These are phyloP conservation scores for Danio albolineatus DNA, from an alignment of 2,797 vertebrate genomes.

Conservation along the genomic window DNA sequence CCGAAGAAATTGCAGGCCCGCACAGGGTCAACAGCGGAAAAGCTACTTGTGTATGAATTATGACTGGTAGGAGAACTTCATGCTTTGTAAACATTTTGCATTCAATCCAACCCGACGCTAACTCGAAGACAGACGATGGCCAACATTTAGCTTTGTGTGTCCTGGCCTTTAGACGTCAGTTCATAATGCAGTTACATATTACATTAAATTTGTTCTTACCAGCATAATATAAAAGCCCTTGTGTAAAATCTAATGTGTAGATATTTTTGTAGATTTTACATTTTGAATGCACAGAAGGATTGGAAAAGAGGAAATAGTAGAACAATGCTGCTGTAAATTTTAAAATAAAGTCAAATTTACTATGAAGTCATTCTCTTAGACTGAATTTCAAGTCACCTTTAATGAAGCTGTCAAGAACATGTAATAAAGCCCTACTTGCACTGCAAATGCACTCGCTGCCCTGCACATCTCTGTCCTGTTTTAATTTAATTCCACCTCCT, in stretches of 20 bases:
- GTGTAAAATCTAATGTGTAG: neutral
- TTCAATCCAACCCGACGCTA: too few species aligned
- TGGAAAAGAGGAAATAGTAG: neutral
- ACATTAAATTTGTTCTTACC: neutral
- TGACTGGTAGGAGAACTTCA: too few species aligned
- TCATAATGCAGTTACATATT: neutral
- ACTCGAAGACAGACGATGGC: neutral
- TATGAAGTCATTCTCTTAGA: neutral
- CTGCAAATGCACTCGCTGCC: constrained; percentile 45
- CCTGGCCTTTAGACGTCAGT: neutral
- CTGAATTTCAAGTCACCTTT: neutral
- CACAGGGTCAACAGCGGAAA: too few species aligned
- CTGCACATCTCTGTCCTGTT: constrained; percentile 77
- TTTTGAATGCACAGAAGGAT: neutral
- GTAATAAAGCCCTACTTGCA: neutral
- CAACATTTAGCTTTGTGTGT: neutral
- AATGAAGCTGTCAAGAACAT: neutral
- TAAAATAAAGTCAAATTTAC: neutral
- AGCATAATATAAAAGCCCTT: neutral
- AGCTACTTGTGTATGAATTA: too few species aligned
- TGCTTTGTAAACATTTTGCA: too few species aligned
- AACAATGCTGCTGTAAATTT: neutral
- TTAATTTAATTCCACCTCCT: constrained; percentile 22
- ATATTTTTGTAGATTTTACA: neutral
- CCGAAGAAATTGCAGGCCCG: too few species aligned